Base-by-base conservation (phyloP, 2,113 vertebrate species). In the Plectropomus leopardus region DNA sequence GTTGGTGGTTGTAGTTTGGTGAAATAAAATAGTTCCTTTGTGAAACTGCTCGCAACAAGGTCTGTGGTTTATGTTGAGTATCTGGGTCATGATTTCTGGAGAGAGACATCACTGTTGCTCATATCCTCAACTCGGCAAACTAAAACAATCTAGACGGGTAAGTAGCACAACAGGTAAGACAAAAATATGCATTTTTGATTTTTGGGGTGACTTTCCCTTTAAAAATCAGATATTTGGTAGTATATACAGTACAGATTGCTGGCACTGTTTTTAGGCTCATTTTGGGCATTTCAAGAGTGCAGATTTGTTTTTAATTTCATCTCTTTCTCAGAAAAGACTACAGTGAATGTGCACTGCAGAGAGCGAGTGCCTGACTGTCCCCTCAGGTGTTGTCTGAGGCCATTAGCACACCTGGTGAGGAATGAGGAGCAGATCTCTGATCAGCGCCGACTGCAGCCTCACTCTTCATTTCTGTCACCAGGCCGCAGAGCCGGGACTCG, bases 381-480 rank as follows among this genome's bases (percentile, higher is more conserved):
- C 92, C 91, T 63, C 70, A 76, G 65, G 85, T 69, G 82, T 86
- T 92, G 89, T 93, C 92, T 4, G 73, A 82, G 87, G 85, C 84
- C 83, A 72, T 93, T 92, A 86, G 80, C 86, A 86, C 88, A 88
- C 90, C 86, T 88, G 72, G 63, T 44, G 77, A 64, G 83, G 85
- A 82, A 34, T 87, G 88, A 92, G 81, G 76, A 32, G 76, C 86
- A 82, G 72, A 79, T 64, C 77, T 85, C 65, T 94, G 90, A 94
- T 93, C 81, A 74, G 90, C 59, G 70, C 68, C 59, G 93, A 94
- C 92, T 91, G 70, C 63, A 23, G 88, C 87, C 81, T 93, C 87
- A 82, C 88, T 93, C 87, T 92, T 89, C 80, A 80, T 88, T 63
- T 86, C 78, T 92, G 92, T 93, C 91, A 93, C 74, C 50, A 2